Conservation (phyloP, 1,140 invertebrate genomes). For the Atta cephalotes region DNA sequence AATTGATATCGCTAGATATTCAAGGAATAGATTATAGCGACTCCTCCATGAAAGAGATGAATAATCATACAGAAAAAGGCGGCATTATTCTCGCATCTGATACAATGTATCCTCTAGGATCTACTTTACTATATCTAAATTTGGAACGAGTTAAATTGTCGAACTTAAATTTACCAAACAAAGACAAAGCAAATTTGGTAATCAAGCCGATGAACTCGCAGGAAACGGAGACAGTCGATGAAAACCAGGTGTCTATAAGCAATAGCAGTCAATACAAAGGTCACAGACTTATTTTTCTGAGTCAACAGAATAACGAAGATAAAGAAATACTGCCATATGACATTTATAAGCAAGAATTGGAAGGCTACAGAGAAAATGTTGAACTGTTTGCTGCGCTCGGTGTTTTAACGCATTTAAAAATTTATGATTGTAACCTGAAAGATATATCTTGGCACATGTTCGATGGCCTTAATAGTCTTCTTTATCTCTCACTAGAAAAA, state of each 20-base stretch:
- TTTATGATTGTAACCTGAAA: slow-evolving; percentile 87
- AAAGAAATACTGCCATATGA: slow-evolving; percentile 89
- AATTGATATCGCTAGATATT: slow-evolving; percentile 88
- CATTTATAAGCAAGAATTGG: slow-evolving; percentile 87
- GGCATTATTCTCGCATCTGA: slow-evolving; percentile 80
- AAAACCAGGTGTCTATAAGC: slow-evolving; percentile 29
- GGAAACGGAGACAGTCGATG: slow-evolving; percentile 78
- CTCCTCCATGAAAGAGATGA: slow-evolving; percentile 50
- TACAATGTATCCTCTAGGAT: slow-evolving; percentile 78
- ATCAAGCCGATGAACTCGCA: slow-evolving; percentile 80
- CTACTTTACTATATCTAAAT: slow-evolving; percentile 81
- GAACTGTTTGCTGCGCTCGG: slow-evolving; percentile 87
- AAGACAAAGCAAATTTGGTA: slow-evolving; percentile 80
- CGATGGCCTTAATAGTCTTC: slow-evolving; percentile 87
- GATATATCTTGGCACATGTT: slow-evolving; percentile 91
- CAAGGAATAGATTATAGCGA: slow-evolving; percentile 85
- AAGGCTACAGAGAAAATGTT: slow-evolving; percentile 83
- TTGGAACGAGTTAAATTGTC: slow-evolving; percentile 81
- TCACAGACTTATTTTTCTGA: slow-evolving; percentile 82
- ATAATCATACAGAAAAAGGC: slow-evolving; percentile 60
- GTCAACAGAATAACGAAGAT: slow-evolving; percentile 83
- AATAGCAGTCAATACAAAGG: slow-evolving; percentile 75
- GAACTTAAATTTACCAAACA: slow-evolving; percentile 73
- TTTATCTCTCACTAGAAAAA: slow-evolving; percentile 88
- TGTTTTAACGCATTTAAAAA: slow-evolving; percentile 87